phyloP scores from a whole-genome alignment of 2,113 vertebrate species.

The Cervus canadensis region DNA sequence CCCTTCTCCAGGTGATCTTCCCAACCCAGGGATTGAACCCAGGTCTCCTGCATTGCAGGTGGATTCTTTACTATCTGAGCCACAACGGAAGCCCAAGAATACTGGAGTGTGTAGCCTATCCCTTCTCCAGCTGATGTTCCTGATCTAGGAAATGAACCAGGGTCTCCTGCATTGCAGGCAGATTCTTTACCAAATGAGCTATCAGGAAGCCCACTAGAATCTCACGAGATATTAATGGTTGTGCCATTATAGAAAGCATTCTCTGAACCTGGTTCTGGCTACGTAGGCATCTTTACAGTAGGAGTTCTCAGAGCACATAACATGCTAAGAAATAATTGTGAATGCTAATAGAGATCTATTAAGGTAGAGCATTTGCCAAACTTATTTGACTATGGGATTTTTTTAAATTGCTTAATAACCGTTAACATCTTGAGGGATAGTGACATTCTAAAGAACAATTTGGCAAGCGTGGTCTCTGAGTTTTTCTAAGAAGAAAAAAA shows the following conservation, averaged over 20 bases:
- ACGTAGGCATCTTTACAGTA: not conserved
- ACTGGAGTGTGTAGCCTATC: not conserved
- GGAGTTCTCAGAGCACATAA: not conserved
- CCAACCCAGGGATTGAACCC: not conserved
- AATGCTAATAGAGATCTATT: not conserved
- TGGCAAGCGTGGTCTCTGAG: not conserved
- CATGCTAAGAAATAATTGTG: not conserved
- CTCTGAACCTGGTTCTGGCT: not conserved
- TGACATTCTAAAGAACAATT: not conserved
- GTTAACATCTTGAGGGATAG: not conserved
- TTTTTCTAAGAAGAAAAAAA: constrained; percentile 12
- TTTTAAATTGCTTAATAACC: not conserved
- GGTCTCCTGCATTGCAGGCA: not conserved
- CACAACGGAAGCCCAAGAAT: not conserved
- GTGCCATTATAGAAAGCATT: not conserved
- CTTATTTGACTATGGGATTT: not conserved
- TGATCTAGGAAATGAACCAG: rapidly evolving
- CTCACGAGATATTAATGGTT: not conserved
- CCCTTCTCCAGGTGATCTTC: not conserved
- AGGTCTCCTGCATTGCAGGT: not conserved
- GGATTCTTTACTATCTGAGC: not conserved
- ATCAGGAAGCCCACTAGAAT: not conserved
- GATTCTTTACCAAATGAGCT: not conserved
- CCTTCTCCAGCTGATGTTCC: not conserved
- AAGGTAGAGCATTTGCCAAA: not conserved